These are phyloP conservation scores for Rhodeus uyekii DNA, from an alignment of 2,797 vertebrate species.

Conservation along the genomic window DNA sequence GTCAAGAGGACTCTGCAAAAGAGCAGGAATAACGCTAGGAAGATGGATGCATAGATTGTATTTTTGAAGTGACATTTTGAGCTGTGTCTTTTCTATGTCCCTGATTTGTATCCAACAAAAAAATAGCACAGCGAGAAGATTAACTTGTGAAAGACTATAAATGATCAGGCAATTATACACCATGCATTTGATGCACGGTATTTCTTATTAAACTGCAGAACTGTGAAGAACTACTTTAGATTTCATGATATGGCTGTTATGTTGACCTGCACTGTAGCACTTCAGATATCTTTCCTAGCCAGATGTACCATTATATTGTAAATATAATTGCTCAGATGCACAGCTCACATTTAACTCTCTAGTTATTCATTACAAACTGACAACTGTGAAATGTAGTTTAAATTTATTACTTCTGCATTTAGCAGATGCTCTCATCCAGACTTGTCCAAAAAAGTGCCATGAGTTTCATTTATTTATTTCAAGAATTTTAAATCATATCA, in stretches of 20 bases:
- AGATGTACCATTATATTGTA: neutral
- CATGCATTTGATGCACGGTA: neutral
- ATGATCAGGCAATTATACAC: neutral
- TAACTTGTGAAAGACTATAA: neutral
- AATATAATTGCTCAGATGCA: constrained; percentile 3
- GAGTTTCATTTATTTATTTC: no score
- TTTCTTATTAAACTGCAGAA: neutral
- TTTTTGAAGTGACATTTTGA: neutral
- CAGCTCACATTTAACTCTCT: constrained; percentile 11
- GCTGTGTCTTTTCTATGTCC: neutral
- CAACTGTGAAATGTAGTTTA: neutral
- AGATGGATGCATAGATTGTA: neutral
- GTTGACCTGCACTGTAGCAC: neutral
- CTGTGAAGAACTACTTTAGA: neutral
- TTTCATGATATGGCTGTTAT: neutral
- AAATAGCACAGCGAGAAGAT: neutral
- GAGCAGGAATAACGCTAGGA: no score
- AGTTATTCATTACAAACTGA: constrained; percentile 1
- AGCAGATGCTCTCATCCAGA: neutral
- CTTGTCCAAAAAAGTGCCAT: neutral
- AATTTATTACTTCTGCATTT: constrained; percentile 4
- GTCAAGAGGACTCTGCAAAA: no score
- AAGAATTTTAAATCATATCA: neutral
- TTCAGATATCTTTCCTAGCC: neutral
- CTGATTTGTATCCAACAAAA: neutral